phyloP scores from a whole-genome alignment of 2,113 vertebrate species.

The Ictalurus furcatus region DNA sequence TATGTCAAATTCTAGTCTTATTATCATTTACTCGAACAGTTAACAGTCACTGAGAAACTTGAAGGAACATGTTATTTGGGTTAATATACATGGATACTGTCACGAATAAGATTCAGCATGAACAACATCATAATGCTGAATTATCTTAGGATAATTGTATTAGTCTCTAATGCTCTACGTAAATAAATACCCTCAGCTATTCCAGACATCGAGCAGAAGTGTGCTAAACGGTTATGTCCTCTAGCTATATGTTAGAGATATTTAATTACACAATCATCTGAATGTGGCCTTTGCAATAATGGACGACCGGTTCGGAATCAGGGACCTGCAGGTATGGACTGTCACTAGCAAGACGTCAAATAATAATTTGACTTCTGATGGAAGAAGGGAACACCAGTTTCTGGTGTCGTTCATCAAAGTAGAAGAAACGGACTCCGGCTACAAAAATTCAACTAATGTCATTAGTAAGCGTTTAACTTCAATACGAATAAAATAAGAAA shows the following conservation, averaged over 20 bases:
- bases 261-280: not conserved
- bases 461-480: not conserved
- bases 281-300: not conserved
- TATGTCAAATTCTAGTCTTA: not conserved
- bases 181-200: not conserved
- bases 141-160: not conserved
- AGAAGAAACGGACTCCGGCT: not conserved
- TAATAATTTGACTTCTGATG: not conserved
- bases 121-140: not conserved
- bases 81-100: not conserved
- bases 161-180: not conserved
- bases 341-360: not conserved
- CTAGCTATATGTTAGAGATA: not conserved
- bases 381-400: not conserved
- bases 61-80: not conserved
- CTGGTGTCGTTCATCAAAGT: not conserved
- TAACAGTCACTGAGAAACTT: not conserved
- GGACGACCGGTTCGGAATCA: not conserved
- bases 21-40: not conserved
- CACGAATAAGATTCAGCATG: not conserved
- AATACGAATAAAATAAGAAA: not conserved
- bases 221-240: not conserved
- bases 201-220: not conserved
- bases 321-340: not conserved
- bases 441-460: not conserved